Evolutionary conservation across 1,140 invertebrate species (phyloP).

Genomic region (Cylas formicarius): DNA sequence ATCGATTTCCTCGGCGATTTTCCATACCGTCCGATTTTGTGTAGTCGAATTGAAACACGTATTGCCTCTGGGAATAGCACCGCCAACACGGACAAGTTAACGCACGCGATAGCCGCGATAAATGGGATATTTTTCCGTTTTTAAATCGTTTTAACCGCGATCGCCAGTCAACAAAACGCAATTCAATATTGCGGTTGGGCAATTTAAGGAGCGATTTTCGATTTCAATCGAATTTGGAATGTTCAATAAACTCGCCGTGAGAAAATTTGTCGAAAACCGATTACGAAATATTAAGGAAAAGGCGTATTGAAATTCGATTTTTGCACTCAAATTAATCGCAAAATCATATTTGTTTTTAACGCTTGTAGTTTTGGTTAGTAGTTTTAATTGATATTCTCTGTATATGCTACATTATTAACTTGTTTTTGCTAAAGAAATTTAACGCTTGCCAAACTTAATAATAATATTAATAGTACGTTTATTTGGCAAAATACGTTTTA

Average conservation of each 20-base stretch:
- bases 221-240: background rate
- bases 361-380: background rate
- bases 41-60: background rate
- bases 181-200: too few relatives aligned
- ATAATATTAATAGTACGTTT: too few relatives aligned
- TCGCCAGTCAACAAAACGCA: background rate
- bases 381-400: too few relatives aligned
- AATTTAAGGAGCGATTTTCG: constrained; percentile 1
- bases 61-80: background rate
- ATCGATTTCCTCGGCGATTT: too few relatives aligned
- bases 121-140: background rate
- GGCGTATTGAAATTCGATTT: background rate
- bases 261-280: too few relatives aligned
- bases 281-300: background rate
- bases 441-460: too few relatives aligned
- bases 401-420: too few relatives aligned
- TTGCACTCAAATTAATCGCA: background rate
- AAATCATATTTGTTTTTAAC: background rate
- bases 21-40: background rate
- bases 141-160: constrained; percentile 5
- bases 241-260: constrained; percentile 1
- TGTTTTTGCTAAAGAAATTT: too few relatives aligned
- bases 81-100: background rate
- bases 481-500: too few relatives aligned
- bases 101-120: background rate